phyloP scores from a whole-genome alignment of 2,797 vertebrate species.

The Myotis findleyi region DNA sequence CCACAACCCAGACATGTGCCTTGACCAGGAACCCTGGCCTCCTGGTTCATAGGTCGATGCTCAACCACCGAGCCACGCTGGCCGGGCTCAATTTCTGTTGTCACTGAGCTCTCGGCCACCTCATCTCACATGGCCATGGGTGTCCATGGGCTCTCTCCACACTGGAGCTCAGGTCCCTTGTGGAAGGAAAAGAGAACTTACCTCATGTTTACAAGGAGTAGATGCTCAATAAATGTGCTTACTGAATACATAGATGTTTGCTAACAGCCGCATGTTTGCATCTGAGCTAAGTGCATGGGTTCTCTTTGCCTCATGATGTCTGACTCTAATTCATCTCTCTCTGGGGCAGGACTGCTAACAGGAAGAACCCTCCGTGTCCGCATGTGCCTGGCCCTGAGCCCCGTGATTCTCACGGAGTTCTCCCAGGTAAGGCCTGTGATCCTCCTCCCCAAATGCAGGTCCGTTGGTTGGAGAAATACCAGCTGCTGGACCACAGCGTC shows the following conservation, averaged over 20 bases:
- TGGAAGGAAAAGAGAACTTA: not conserved
- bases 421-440: fast-evolving
- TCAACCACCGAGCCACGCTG: no score
- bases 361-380: not conserved
- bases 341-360: fast-evolving
- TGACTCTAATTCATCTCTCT: not conserved
- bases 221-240: not conserved
- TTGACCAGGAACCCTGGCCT: no score
- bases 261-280: fast-evolving
- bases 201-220: not conserved
- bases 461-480: fast-evolving
- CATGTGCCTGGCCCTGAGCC: not conserved
- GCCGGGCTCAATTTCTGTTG: no score
- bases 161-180: not conserved
- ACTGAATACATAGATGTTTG: not conserved
- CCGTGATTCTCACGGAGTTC: not conserved
- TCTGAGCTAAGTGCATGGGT: not conserved
- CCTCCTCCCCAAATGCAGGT: no score
- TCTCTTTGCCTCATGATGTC: not conserved
- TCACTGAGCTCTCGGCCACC: fast-evolving
- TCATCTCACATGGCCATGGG: fast-evolving
- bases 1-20: no score
- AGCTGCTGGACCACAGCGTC: not conserved
- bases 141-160: fast-evolving
- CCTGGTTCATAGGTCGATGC: no score